A percentile compares a stretch with the other conserved stretches of the same genome.
Evolutionary conservation across 2,113 vertebrate genomes (phyloP).

Genomic region (Eira barbara): DNA sequence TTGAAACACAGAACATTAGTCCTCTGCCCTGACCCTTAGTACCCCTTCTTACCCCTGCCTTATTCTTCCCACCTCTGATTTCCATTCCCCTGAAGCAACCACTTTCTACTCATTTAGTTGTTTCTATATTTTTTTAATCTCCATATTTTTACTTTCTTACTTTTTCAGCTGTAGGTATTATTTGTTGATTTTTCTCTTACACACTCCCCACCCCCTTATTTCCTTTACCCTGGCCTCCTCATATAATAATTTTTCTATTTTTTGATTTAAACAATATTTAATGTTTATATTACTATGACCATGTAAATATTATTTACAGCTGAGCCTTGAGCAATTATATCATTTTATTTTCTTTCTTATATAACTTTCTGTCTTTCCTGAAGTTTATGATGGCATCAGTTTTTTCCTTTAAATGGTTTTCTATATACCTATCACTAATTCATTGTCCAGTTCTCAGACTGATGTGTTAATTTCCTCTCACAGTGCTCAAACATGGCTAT

Average conservation of each 20-base stretch:
- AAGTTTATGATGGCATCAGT: neutral
- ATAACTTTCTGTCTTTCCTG: neutral
- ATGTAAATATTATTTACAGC: neutral
- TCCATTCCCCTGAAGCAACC: neutral
- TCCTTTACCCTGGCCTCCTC: neutral
- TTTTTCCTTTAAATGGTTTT: slow-evolving; percentile 30
- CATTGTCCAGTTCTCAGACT: neutral
- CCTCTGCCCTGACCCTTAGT: neutral
- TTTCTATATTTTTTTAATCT: neutral
- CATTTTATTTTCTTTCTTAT: neutral
- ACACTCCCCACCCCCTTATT: neutral
- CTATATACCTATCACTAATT: neutral
- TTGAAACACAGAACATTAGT: neutral
- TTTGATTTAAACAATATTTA: neutral
- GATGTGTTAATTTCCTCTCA: neutral
- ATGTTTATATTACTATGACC: neutral
- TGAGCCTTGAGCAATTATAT: neutral
- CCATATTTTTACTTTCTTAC: neutral
- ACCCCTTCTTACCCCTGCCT: neutral
- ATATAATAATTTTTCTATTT: neutral
- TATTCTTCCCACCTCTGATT: neutral
- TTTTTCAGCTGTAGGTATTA: neutral
- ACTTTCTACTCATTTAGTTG: neutral
- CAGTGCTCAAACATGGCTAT: neutral
- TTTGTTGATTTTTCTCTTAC: neutral